Evolutionary conservation across 2,797 vertebrate genomes (phyloP).

Genomic region (Epinephelus malabaricus): DNA sequence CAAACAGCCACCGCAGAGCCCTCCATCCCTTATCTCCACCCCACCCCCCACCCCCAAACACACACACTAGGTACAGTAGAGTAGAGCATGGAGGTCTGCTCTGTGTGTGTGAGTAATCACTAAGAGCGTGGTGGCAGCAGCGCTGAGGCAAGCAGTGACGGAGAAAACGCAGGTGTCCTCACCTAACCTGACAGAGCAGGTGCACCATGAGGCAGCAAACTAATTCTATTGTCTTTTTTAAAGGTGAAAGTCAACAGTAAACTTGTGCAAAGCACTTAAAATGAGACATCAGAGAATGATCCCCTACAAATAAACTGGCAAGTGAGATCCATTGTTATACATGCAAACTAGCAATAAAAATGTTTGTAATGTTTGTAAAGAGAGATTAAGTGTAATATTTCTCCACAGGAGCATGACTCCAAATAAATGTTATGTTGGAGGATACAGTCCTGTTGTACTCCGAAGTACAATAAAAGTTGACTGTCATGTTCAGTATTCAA

Average conservation of each 20-base stretch:
- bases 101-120: constrained; percentile 20
- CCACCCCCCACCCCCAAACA: background rate
- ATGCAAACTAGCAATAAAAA: background rate
- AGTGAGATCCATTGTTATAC: background rate
- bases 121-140: background rate
- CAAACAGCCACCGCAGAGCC: constrained; percentile 42
- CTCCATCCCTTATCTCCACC: constrained; percentile 34
- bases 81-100: background rate
- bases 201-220: constrained; percentile 43
- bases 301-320: background rate
- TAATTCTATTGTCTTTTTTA: too few relatives aligned
- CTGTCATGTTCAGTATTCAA: background rate
- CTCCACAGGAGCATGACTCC: background rate
- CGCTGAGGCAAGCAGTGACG: constrained; percentile 20
- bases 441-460: background rate
- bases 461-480: background rate
- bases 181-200: constrained; percentile 39
- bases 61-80: constrained; percentile 30
- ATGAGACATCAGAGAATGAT: background rate
- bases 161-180: constrained; percentile 26
- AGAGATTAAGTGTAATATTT: background rate
- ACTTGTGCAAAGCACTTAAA: background rate
- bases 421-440: background rate
- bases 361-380: background rate
- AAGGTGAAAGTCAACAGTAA: background rate